Base-by-base conservation (phyloP, 1,140 invertebrate genomes). In the Glomeris maerens region DNA sequence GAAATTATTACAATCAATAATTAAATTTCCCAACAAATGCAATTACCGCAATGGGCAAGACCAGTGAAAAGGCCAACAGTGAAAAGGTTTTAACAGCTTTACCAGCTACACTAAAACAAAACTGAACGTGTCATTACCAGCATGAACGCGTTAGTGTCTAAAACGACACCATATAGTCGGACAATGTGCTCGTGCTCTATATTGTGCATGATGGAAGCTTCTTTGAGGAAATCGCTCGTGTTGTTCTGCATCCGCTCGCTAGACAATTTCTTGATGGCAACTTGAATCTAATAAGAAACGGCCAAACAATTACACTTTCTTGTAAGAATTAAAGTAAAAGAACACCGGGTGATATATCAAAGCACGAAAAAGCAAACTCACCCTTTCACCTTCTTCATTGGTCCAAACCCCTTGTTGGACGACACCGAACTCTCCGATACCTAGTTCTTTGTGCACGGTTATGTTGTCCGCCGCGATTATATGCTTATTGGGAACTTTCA, bases 401-500 rank as follows among this genome's bases (percentile, higher is more conserved):
- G 88, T 92, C 93, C 93, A 98, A 2, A 95, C 85, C 2, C 90
- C 94, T 67, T 97, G 93, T 61, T 95, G 92, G 0, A 98, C 94
- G 4, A 92, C 82, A 5, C 94, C 94, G 73, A 98, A 98, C 64
- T 98, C 93, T 13, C 95, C 94, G 55, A 81, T 83, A 22, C 93
- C 93, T 14, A 98, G 67, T 64, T 93, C 87, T 67, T 95, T 95
- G 64, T 92, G 91, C 2, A 96, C 81, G 29, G 83, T 81, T 58
- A 98, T 93, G 42, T 83, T 81, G 60, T 96, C 90, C 2, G 84
- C 78, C 22, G 90, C 84, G 62, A 98, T 98, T 55, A 98, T 93
- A 64, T 97, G 92, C 67, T 91, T 93, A 60, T 83, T 83, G 40
- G 86, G 84, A 41, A 84, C 80, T 60, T 78, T 66, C 55, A 69